Base-by-base conservation (phyloP, 2,888 invertebrate genomes). In the Eupithecia inturbata region DNA sequence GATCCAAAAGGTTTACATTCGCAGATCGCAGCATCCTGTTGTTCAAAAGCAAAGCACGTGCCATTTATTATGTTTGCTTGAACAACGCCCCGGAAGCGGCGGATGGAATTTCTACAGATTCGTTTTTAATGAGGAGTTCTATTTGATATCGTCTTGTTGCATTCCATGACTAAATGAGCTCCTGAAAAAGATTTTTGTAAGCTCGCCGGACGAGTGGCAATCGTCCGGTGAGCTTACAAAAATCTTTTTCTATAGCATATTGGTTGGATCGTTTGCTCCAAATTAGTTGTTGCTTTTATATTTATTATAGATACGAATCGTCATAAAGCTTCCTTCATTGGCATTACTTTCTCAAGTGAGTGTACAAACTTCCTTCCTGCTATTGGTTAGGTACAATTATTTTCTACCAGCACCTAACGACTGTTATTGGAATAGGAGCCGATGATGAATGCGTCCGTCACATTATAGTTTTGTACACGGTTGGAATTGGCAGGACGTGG, bases 401-500 rank as follows among this genome's bases (percentile, higher is more conserved):
- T 73, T 75, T 74, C 71, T 79, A 73, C 45, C 71, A 60, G 53
- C 62, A 62, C 69, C 70, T 69, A 71, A 70, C 75, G 72, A 33
- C 69, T 70, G 26, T 31, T 77, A 75, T 73, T 75, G 77, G 73
- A 77, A 80, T 75, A 73, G 75, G 76, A 79, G 68, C 71, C 75
- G 70, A 73, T 75, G 78, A 77, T 79, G 74, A 78, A 79, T 78
- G 74, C 77, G 73, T 78, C 78, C 77, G 79, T 77, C 68, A 73
- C 77, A 76, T 77, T 78, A 78, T 78, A 77, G 79, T 81, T 81
- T 81, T 72, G 77, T 78, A 75, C 80, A 78, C 75, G 79, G 77
- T 80, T 82, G 78, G 85, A 89, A 91, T 88, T 89, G 87, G 87
- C 92, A 91, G 92, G 92, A 92, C 90, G 91, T 83, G 85, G 91